These are phyloP conservation scores for Gari tellinella DNA, from an alignment of 2,888 invertebrate species.

Conservation along the genomic window DNA sequence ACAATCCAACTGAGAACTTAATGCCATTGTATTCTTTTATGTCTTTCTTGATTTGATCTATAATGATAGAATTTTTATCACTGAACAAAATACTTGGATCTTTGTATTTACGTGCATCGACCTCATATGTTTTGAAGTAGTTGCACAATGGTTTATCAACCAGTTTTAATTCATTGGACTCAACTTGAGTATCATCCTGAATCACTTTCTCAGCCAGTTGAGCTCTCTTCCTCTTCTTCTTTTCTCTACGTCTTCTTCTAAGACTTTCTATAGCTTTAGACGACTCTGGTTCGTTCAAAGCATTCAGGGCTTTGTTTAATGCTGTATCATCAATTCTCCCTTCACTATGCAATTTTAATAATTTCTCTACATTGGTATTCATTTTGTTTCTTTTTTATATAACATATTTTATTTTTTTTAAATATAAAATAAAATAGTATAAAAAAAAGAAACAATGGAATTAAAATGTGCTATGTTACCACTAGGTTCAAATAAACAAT, in stretches of 20 bases:
- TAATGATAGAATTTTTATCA: too few species aligned
- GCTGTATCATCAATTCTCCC: too few species aligned
- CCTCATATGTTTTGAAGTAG: too few species aligned
- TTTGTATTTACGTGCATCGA: constrained; percentile 1
- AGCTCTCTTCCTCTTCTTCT: constrained; percentile 4
- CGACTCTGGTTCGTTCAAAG: constrained; percentile 1
- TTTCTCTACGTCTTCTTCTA: too few species aligned
- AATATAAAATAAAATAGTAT: not conserved
- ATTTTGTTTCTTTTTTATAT: constrained; percentile 13
- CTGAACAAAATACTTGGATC: not conserved
- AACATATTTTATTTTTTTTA: too few species aligned
- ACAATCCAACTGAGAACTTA: constrained; percentile 3
- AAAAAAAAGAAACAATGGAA: constrained; percentile 1
- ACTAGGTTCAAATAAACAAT: constrained; percentile 9
- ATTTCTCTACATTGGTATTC: constrained; percentile 3
- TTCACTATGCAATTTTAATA: constrained; percentile 6
- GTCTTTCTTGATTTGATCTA: constrained; percentile 1
- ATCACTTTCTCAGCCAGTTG: constrained; percentile 2
- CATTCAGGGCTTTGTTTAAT: too few species aligned
- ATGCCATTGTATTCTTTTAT: too few species aligned
- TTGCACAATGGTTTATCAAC: too few species aligned
- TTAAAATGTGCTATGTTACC: constrained; percentile 6
- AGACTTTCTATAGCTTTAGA: too few species aligned
- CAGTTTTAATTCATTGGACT: constrained; percentile 1
- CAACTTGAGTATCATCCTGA: not conserved